Evolutionary conservation across 2,113 vertebrate species (phyloP).

Genomic region (Ellobius talpinus): DNA sequence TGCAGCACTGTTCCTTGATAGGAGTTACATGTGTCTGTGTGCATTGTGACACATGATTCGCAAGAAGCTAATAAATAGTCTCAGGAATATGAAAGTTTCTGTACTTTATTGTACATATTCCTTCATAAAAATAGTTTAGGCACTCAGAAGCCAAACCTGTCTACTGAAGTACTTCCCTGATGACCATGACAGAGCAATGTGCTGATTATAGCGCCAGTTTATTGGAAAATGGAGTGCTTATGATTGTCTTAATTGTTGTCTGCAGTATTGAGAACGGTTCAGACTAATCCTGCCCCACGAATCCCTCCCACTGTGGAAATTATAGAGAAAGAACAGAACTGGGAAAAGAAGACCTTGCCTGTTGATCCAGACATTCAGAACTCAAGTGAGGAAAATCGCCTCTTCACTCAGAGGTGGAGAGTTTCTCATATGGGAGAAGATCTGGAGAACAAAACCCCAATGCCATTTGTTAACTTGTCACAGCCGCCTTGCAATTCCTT

Average conservation of each 20-base stretch:
- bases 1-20: neutral
- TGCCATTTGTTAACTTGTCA: conserved; percentile 77
- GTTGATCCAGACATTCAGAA: conserved; percentile 62
- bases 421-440: conserved; percentile 73
- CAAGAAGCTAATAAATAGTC: neutral
- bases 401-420: conserved; percentile 75
- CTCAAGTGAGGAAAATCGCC: conserved; percentile 74
- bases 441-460: conserved; percentile 71
- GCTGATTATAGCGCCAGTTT: neutral
- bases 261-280: conserved; percentile 65
- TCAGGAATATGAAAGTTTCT: conserved; percentile 35
- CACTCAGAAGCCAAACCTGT: neutral
- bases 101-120: conserved; percentile 34
- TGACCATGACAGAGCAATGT: neutral
- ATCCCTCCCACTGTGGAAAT: conserved; percentile 77
- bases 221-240: neutral
- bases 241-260: conserved; percentile 26
- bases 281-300: conserved; percentile 75
- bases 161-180: conserved; percentile 31
- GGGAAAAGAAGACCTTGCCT: conserved; percentile 79
- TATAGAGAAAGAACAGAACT: conserved; percentile 72
- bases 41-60: neutral
- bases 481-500: conserved; percentile 58
- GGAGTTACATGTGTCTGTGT: conserved; percentile 25
- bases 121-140: conserved; percentile 21